A percentile compares a stretch with the other conserved stretches of the same genome.
phyloP scores from a whole-genome alignment of 2,113 vertebrate species.

The Propithecus coquereli region DNA sequence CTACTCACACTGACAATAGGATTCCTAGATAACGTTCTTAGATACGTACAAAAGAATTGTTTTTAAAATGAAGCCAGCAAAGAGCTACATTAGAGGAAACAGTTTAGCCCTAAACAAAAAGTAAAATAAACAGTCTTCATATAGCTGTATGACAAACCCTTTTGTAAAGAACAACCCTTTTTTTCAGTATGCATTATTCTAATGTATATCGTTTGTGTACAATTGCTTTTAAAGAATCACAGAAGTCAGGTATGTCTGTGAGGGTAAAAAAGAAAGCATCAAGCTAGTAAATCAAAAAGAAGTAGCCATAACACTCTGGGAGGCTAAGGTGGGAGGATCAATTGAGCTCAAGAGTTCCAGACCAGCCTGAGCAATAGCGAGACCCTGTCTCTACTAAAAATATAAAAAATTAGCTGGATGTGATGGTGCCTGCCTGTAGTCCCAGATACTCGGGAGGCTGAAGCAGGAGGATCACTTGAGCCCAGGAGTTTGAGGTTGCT shows the following conservation, averaged over 20 bases:
- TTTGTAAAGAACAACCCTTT: not conserved
- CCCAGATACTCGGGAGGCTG: too few species aligned
- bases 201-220: not conserved
- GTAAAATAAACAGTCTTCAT: not conserved
- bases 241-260: not conserved
- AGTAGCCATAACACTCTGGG: not conserved
- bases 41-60: not conserved
- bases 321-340: too few species aligned
- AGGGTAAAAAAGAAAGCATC: not conserved
- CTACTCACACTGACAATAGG: not conserved
- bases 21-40: not conserved
- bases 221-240: not conserved
- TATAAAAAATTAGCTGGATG: too few species aligned
- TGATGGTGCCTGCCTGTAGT: too few species aligned
- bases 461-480: too few species aligned
- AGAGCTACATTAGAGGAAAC: not conserved
- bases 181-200: not conserved
- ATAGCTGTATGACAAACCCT: not conserved
- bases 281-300: not conserved
- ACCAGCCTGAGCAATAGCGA: too few species aligned
- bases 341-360: too few species aligned
- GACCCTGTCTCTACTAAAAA: too few species aligned
- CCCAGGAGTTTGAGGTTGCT: too few species aligned
- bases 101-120: not conserved
- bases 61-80: not conserved